A percentile compares a stretch with the other conserved stretches of the same genome.
Evolutionary conservation across 2,888 invertebrate species (phyloP).

Genomic region (Rhabditoides inermis): DNA sequence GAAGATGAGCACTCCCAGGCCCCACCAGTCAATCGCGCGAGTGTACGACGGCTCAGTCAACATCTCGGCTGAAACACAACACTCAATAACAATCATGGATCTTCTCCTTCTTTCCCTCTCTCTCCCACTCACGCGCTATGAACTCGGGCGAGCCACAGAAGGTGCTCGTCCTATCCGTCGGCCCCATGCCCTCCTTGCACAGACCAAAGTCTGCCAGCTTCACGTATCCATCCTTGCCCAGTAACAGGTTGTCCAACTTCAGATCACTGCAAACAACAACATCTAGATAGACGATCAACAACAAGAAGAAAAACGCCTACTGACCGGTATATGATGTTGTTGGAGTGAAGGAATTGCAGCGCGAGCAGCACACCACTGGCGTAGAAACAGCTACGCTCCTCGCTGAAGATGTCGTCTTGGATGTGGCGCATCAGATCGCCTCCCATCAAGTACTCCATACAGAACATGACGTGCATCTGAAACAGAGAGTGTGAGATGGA

Average conservation of each 20-base stretch:
- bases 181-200: conserved; percentile 82
- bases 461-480: conserved; percentile 91
- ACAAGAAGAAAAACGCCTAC: too few species aligned
- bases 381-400: conserved; percentile 95
- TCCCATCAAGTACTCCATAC: conserved; percentile 75
- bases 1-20: conserved; percentile 93
- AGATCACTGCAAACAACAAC: conserved; percentile 68
- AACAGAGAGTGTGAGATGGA: too few species aligned
- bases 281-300: too few species aligned
- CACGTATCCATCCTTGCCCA: conserved; percentile 96
- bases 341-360: conserved; percentile 95
- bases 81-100: too few species aligned
- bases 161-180: conserved; percentile 90
- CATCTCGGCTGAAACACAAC: conserved; percentile 65
- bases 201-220: conserved; percentile 97
- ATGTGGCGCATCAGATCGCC: conserved; percentile 92
- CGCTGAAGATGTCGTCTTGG: conserved; percentile 94
- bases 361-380: conserved; percentile 97
- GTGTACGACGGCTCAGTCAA: conserved; percentile 96
- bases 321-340: conserved; percentile 89
- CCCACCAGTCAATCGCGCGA: conserved; percentile 99
- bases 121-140: conserved; percentile 41
- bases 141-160: conserved; percentile 96
- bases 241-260: conserved; percentile 90
- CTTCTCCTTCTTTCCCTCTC: too few species aligned